These are phyloP conservation scores for Microdon myrmicae DNA, from an alignment of 2,888 invertebrate genomes.

Conservation along the genomic window DNA sequence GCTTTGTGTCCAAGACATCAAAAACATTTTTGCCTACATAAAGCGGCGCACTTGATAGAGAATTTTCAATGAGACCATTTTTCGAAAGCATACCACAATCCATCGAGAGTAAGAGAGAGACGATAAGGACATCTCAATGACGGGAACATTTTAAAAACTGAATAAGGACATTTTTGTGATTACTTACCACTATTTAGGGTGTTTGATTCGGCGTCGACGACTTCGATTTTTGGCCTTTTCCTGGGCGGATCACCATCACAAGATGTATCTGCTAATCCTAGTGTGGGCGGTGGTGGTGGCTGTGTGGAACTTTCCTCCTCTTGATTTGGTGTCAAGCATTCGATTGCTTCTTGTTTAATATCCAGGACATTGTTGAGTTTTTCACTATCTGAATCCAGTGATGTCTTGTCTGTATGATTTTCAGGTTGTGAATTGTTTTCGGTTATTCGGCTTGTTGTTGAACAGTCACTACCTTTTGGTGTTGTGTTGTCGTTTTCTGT, in stretches of 20 bases:
- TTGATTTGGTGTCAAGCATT: slow-evolving; percentile 22
- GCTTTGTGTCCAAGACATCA: slow-evolving; percentile 48
- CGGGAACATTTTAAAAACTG: too few relatives aligned
- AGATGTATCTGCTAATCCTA: slow-evolving; percentile 25
- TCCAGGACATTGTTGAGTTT: slow-evolving; percentile 48
- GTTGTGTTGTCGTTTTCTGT: slow-evolving; percentile 70
- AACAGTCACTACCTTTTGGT: slow-evolving; percentile 68
- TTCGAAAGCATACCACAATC: too few relatives aligned
- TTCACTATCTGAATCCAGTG: slow-evolving; percentile 56
- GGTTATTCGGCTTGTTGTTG: slow-evolving; percentile 43
- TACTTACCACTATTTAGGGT: slow-evolving; percentile 90
- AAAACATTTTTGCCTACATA: slow-evolving; percentile 53
- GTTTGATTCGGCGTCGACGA: slow-evolving; percentile 89
- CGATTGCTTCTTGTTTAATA: slow-evolving; percentile 59
- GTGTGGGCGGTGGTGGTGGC: slow-evolving; percentile 20
- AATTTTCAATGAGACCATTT: slow-evolving; percentile 44
- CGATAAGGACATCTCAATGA: background rate
- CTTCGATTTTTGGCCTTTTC: slow-evolving; percentile 82
- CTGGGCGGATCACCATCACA: slow-evolving; percentile 67
- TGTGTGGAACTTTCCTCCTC: slow-evolving; percentile 48
- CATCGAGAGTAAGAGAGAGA: background rate
- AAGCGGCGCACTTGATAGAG: slow-evolving; percentile 36
- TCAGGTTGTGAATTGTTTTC: slow-evolving; percentile 23
- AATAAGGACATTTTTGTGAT: slow-evolving; percentile 4
- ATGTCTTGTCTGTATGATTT: slow-evolving; percentile 66